Evolutionary conservation across 2,113 vertebrate species (phyloP).

Genomic region (Apus apus): DNA sequence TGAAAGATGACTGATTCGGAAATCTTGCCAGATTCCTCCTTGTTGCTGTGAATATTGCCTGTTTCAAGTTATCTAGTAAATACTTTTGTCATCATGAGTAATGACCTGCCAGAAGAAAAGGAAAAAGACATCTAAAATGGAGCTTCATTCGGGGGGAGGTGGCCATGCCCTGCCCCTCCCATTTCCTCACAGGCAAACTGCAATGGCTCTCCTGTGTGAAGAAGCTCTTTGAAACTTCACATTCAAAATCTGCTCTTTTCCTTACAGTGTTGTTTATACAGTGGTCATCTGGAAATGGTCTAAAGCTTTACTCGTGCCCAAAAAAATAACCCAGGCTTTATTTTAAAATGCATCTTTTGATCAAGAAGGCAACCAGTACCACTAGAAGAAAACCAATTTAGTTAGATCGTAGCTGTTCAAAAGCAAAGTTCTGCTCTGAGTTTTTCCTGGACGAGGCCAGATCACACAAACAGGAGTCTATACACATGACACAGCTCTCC

Average conservation of each 20-base stretch:
- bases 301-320: conserved; percentile 6
- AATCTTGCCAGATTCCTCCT: conserved; percentile 73
- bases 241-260: conserved; percentile 49
- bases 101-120: conserved; percentile 61
- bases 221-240: conserved; percentile 72
- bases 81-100: conserved; percentile 65
- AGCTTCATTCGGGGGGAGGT: conserved; percentile 57
- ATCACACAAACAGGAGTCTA: not conserved
- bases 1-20: conserved; percentile 60
- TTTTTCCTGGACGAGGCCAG: not conserved
- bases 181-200: conserved; percentile 42
- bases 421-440: not conserved
- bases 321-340: not conserved
- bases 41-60: conserved; percentile 66
- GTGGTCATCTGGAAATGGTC: conserved; percentile 41
- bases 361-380: not conserved
- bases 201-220: conserved; percentile 57
- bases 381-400: not conserved
- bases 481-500: not conserved
- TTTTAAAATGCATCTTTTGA: conserved; percentile 46
- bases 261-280: conserved; percentile 29
- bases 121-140: conserved; percentile 19
- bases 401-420: not conserved
- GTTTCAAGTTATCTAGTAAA: conserved; percentile 73
- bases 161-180: conserved; percentile 28